Percentiles rank a stretch among this genome's conserved stretches.
phyloP scores from a whole-genome alignment of 1,140 invertebrate species.

The Tribolium madens region DNA sequence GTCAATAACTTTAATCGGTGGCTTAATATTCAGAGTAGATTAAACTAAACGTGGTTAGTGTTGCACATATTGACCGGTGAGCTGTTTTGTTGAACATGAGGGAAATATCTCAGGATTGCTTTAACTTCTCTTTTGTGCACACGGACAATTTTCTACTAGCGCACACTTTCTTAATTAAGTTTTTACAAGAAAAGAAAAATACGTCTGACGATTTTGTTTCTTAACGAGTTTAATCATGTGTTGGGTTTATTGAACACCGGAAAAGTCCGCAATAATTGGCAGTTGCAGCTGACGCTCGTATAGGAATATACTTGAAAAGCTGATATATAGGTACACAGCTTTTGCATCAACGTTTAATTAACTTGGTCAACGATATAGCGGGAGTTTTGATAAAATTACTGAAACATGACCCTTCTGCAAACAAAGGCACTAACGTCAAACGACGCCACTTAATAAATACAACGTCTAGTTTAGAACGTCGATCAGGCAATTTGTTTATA shows the following conservation, averaged over 20 bases:
- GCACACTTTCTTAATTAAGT: constrained; percentile 32
- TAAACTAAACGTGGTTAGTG: constrained; percentile 7
- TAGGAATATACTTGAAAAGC: not conserved
- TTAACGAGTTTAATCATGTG: constrained; percentile 11
- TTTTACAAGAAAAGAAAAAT: constrained; percentile 28
- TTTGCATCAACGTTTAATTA: constrained; percentile 32
- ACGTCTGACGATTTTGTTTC: not conserved
- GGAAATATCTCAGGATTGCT: constrained; percentile 16
- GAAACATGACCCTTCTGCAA: constrained; percentile 1
- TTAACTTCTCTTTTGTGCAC: constrained; percentile 3
- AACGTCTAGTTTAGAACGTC: not conserved
- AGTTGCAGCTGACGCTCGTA: constrained; percentile 1
- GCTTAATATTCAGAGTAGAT: constrained; percentile 19
- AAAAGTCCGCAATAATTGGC: not conserved
- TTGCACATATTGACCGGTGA: constrained; percentile 28
- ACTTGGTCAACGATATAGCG: constrained; percentile 22
- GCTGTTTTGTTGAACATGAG: constrained; percentile 23
- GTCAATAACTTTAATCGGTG: constrained; percentile 21
- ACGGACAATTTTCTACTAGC: not conserved
- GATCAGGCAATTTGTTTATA: not conserved
- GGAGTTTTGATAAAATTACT: constrained; percentile 20
- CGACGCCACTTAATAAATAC: not conserved
- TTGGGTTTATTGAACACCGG: not conserved
- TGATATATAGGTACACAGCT: constrained; percentile 19
- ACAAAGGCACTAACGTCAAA: constrained; percentile 6